Evolutionary conservation across 64 coral and sea anemone genomes (phyloP).

Genomic region (Anthopleura sola): DNA sequence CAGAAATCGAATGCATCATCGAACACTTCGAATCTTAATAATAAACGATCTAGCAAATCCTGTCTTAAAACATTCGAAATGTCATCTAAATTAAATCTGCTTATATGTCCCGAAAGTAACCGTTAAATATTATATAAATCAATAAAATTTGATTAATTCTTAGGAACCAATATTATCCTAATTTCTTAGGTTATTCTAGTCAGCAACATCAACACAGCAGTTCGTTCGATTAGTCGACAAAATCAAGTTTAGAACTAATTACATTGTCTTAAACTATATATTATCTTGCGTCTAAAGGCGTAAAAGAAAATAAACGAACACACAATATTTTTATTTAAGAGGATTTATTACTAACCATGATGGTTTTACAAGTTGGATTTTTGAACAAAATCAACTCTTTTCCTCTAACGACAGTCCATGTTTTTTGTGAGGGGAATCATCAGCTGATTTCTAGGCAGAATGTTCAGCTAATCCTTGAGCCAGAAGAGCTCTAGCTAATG

Average conservation of each 20-base stretch:
- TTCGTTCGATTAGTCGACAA: background rate
- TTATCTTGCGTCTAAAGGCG: background rate
- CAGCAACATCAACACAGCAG: background rate
- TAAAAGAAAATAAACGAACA: conserved; percentile 16
- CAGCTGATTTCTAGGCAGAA: conserved; percentile 43
- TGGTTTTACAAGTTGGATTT: conserved; percentile 22
- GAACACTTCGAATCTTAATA: background rate
- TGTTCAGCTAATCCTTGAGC: conserved; percentile 75
- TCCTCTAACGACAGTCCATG: conserved; percentile 48
- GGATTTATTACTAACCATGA: conserved; percentile 27
- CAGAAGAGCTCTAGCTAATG: conserved; percentile 73
- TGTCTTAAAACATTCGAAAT: too few species aligned
- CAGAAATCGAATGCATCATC: background rate
- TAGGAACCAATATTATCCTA: background rate
- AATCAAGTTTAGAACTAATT: background rate
- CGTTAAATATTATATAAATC: background rate
- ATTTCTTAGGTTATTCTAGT: background rate
- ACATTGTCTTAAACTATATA: background rate
- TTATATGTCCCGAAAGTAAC: background rate
- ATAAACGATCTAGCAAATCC: too few species aligned
- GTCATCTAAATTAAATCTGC: too few species aligned
- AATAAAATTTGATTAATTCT: background rate
- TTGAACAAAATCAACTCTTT: conserved; percentile 23
- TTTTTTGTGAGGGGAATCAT: conserved; percentile 33
- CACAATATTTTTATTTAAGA: conserved; percentile 10